phyloP scores from a whole-genome alignment of 2,888 invertebrate species.

The Ormyrus pomaceus region DNA sequence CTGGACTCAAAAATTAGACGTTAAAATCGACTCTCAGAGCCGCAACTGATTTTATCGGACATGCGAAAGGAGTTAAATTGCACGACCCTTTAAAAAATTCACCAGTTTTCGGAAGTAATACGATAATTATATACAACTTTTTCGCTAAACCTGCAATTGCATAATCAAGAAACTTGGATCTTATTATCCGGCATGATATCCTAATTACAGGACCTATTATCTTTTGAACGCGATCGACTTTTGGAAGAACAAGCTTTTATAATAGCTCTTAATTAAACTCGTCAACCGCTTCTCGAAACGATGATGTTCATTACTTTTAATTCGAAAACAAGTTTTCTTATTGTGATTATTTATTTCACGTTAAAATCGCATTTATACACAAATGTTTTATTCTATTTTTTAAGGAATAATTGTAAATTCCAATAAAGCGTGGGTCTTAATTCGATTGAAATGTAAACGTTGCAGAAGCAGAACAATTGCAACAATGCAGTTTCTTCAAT shows the following conservation, averaged over 20 bases:
- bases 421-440: too few species aligned
- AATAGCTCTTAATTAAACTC: constrained; percentile 8
- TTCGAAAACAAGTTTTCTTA: too few species aligned
- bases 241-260: constrained; percentile 2
- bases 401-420: too few species aligned
- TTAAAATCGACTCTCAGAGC: constrained; percentile 29
- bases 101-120: constrained; percentile 23
- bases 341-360: too few species aligned
- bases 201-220: constrained; percentile 31
- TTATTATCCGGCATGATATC: constrained; percentile 33
- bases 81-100: constrained; percentile 18
- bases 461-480: too few species aligned
- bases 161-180: constrained; percentile 27
- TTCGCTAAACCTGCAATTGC: constrained; percentile 30
- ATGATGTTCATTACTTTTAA: too few species aligned
- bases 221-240: constrained; percentile 19
- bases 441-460: too few species aligned
- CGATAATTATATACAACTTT: constrained; percentile 27
- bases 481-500: too few species aligned
- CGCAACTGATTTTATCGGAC: constrained; percentile 19
- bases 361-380: too few species aligned
- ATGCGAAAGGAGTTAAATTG: neutral
- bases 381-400: too few species aligned
- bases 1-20: constrained; percentile 30
- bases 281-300: neutral